phyloP scores from a whole-genome alignment of 2,888 invertebrate species.

The Acrobasis suavella region DNA sequence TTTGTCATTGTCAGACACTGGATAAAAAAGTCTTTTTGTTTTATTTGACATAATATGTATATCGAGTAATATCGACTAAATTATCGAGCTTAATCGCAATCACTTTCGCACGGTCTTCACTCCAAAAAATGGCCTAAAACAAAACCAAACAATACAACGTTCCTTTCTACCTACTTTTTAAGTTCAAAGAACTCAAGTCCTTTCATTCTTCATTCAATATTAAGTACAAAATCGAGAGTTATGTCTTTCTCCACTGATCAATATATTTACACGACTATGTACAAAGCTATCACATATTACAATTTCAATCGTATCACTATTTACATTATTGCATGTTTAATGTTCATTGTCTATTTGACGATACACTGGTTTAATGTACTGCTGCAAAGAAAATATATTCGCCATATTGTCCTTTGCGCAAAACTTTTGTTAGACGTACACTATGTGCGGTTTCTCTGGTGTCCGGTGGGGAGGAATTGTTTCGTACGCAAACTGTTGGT shows the following conservation, averaged over 20 bases:
- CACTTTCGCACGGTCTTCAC: too few relatives aligned
- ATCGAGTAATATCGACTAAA: too few relatives aligned
- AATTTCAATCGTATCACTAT: constrained; percentile 76
- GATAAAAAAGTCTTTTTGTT: too few relatives aligned
- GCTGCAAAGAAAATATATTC: constrained; percentile 63
- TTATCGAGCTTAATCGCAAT: too few relatives aligned
- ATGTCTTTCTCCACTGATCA: constrained; percentile 64
- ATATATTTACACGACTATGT: constrained; percentile 77
- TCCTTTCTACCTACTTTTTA: constrained; percentile 47
- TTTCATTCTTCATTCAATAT: constrained; percentile 28
- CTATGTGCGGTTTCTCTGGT: constrained; percentile 82
- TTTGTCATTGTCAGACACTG: too few relatives aligned
- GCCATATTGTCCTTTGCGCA: constrained; percentile 67
- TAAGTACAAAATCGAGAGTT: constrained; percentile 75
- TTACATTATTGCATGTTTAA: constrained; percentile 78
- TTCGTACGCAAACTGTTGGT: constrained; percentile 79
- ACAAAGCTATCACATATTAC: constrained; percentile 82
- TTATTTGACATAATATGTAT: too few relatives aligned
- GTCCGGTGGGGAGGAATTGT: constrained; percentile 79
- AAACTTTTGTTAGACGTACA: constrained; percentile 82
- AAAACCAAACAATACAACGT: constrained; percentile 56
- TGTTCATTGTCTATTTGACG: constrained; percentile 59
- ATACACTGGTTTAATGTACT: constrained; percentile 56
- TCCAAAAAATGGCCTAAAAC: too few relatives aligned
- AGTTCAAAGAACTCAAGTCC: constrained; percentile 41